These are phyloP conservation scores for Agapornis canus DNA, from an alignment of 2,797 vertebrate genomes.

Conservation along the genomic window DNA sequence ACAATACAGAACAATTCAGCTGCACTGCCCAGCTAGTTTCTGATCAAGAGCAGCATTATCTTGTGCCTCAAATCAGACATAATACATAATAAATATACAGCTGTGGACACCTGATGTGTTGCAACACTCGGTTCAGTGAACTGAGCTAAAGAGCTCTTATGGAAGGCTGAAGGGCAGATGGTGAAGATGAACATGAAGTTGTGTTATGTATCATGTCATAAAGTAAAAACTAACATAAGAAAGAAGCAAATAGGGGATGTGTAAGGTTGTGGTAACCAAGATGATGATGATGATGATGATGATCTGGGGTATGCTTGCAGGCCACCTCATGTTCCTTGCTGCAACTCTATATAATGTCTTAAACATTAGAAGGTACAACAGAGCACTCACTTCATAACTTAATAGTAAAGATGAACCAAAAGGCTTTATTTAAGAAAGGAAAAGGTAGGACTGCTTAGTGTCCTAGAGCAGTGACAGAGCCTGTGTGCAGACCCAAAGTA, in stretches of 20 bases:
- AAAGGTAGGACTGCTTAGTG: neutral
- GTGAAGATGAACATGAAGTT: neutral
- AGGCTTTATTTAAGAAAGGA: neutral
- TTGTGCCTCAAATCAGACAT: neutral
- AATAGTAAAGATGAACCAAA: neutral
- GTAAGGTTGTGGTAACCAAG: neutral
- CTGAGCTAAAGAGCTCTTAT: neutral
- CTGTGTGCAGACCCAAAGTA: neutral
- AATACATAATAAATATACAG: neutral
- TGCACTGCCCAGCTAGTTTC: neutral
- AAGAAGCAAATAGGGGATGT: neutral
- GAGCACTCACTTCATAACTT: neutral
- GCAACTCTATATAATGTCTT: neutral
- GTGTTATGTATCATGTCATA: neutral
- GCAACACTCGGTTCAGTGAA: neutral
- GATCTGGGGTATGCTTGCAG: neutral
- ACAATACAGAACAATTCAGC: slow-evolving; percentile 59
- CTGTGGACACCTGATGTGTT: neutral
- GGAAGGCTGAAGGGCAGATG: neutral
- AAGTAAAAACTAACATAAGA: neutral
- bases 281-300: neutral
- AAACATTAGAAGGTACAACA: neutral
- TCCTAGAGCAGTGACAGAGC: neutral
- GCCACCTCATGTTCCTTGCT: neutral
- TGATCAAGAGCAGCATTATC: neutral